A percentile compares a stretch with the other conserved stretches of the same genome.
Evolutionary conservation across 2,888 invertebrate species (phyloP).

Genomic region (Epirrhoe tristata): DNA sequence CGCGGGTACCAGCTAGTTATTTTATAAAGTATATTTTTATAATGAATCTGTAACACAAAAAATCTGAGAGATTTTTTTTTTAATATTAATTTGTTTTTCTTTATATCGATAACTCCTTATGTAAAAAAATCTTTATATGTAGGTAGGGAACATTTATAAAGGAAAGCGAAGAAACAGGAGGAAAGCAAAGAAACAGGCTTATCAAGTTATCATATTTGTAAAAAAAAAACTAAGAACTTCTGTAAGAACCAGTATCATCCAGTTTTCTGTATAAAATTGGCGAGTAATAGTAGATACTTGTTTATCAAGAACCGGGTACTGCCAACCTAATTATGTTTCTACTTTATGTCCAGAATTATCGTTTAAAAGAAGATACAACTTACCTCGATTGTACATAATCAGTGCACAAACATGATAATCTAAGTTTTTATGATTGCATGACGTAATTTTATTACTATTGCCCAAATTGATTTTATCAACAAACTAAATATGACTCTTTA

Average conservation of each 20-base stretch:
- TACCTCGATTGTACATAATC: constrained; percentile 10
- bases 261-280: constrained; percentile 5
- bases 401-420: constrained; percentile 23
- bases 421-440: constrained; percentile 33
- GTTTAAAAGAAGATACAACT: constrained; percentile 10
- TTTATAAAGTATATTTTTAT: too few species aligned
- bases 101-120: too few species aligned
- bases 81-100: too few species aligned
- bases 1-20: too few species aligned
- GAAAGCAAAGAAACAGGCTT: background rate
- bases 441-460: constrained; percentile 24
- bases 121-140: too few species aligned
- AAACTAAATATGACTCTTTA: constrained; percentile 35
- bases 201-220: background rate
- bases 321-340: constrained; percentile 24
- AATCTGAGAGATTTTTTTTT: too few species aligned
- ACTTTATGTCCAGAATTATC: constrained; percentile 8
- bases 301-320: constrained; percentile 23
- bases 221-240: too few species aligned
- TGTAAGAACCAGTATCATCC: background rate
- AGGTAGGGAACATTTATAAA: too few species aligned
- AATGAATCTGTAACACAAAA: too few species aligned
- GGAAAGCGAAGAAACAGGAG: background rate
- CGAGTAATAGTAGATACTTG: constrained; percentile 14
- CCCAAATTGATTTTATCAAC: constrained; percentile 36